Percentiles rank a stretch among this genome's conserved stretches.
These are phyloP conservation scores for Rhamnusium bicolor DNA, from an alignment of 2,888 invertebrate genomes.

Conservation along the genomic window DNA sequence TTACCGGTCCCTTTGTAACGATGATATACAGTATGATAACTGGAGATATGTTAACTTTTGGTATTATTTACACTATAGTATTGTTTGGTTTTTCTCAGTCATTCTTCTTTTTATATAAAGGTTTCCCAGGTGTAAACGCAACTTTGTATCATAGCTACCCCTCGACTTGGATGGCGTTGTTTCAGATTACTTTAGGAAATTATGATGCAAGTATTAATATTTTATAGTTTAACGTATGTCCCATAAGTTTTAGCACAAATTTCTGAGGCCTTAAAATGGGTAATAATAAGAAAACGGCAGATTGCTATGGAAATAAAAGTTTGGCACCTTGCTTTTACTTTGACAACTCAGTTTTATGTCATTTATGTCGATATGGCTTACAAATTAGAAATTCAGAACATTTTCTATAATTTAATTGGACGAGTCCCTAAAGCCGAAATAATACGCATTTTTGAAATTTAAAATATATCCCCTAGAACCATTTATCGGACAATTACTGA, in stretches of 20 bases:
- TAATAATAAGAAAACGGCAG: no score
- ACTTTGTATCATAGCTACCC: constrained; percentile 89
- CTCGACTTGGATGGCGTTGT: constrained; percentile 97
- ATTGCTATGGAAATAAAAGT: no score
- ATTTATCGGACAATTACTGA: no score
- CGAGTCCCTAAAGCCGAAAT: no score
- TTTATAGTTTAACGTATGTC: neutral
- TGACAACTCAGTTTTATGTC: no score
- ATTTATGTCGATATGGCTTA: no score
- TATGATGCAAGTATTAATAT: constrained; percentile 85
- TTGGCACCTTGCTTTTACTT: no score
- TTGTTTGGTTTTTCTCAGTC: constrained; percentile 97
- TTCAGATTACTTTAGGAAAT: constrained; percentile 97
- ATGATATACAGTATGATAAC: constrained; percentile 99
- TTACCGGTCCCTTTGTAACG: constrained; percentile 98
- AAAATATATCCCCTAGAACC: neutral
- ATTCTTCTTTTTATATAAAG: constrained; percentile 94
- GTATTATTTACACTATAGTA: constrained; percentile 96
- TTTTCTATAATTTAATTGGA: no score
- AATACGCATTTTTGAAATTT: constrained; percentile 17
- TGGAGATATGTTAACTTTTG: constrained; percentile 98
- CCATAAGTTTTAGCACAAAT: no score
- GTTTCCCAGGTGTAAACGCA: constrained; percentile 85
- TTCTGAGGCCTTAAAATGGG: no score
- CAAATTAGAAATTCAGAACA: no score